phyloP scores from a whole-genome alignment of 2,113 vertebrate genomes.

The Sander vitreus region DNA sequence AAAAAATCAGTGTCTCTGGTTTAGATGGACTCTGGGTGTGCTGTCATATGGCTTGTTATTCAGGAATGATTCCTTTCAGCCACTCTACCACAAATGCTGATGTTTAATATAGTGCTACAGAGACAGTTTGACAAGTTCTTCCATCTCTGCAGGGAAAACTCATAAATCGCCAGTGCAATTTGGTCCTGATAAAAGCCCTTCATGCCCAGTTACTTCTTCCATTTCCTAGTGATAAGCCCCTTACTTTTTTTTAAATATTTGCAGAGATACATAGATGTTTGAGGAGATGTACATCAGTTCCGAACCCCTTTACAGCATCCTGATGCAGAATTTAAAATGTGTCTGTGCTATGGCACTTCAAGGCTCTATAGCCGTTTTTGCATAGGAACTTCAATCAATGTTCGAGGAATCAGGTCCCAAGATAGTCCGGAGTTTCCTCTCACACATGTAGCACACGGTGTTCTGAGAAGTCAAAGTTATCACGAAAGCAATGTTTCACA shows the following conservation, averaged over 20 bases:
- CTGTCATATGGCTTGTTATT: slow-evolving; percentile 11
- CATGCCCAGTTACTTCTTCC: slow-evolving; percentile 20
- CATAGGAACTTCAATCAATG: no score
- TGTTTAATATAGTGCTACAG: slow-evolving; percentile 3
- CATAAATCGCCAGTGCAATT: neutral
- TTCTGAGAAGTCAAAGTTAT: neutral
- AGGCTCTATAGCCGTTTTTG: neutral
- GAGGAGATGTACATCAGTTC: neutral
- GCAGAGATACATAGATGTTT: neutral
- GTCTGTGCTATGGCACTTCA: no score
- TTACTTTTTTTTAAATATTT: slow-evolving; percentile 1
- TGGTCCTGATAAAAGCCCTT: neutral
- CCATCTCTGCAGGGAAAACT: slow-evolving; percentile 8
- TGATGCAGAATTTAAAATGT: neutral
- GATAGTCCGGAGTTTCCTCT: no score
- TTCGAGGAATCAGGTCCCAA: no score
- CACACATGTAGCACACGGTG: no score
- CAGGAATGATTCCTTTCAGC: neutral
- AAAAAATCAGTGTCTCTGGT: neutral
- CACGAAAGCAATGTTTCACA: neutral
- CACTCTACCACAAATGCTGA: neutral
- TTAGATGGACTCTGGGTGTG: neutral
- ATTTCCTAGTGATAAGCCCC: slow-evolving; percentile 14
- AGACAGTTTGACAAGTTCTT: slow-evolving; percentile 3
- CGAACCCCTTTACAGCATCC: neutral